phyloP scores from a whole-genome alignment of 2,113 vertebrate genomes.

The Oncorhynchus masou region DNA sequence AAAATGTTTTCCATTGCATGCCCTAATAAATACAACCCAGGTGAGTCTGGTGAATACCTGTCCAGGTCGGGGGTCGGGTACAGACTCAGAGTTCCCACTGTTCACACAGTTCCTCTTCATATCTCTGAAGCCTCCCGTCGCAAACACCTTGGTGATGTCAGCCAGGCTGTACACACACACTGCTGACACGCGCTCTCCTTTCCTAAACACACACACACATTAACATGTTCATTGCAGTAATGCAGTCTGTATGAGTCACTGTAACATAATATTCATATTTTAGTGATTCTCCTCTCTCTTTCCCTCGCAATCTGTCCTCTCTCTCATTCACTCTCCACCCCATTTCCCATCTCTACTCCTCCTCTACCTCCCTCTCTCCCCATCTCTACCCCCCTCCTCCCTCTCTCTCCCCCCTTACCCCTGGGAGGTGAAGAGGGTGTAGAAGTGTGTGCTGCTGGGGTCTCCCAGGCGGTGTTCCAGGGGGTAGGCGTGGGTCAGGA shows the following conservation, averaged over 20 bases:
- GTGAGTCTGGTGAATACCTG: conserved; percentile 23
- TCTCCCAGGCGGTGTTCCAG: too few relatives aligned
- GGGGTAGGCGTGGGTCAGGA: conserved; percentile 40
- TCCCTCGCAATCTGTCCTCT: not conserved
- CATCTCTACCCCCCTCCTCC: accelerated
- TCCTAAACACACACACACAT: too few relatives aligned
- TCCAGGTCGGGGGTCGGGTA: conserved; percentile 65
- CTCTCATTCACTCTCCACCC: not conserved
- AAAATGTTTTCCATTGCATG: too few relatives aligned
- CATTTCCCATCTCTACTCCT: not conserved
- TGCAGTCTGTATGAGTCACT: not conserved
- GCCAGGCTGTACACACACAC: conserved; percentile 55
- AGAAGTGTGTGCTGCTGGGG: too few relatives aligned
- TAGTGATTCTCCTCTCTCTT: not conserved
- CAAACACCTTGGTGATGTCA: conserved; percentile 47
- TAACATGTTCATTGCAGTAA: conserved; percentile 47
- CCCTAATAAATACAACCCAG: too few relatives aligned
- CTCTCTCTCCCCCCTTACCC: not conserved
- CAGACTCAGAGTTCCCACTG: conserved; percentile 24
- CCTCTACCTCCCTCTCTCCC: not conserved
- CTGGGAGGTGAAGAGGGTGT: too few relatives aligned
- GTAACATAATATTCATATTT: not conserved
- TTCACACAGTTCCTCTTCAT: conserved; percentile 44
- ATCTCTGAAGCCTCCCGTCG: conserved; percentile 56
- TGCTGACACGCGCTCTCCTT: conserved; percentile 47